Conservation (phyloP, 1,140 invertebrate species). For the Magallana gigas region DNA sequence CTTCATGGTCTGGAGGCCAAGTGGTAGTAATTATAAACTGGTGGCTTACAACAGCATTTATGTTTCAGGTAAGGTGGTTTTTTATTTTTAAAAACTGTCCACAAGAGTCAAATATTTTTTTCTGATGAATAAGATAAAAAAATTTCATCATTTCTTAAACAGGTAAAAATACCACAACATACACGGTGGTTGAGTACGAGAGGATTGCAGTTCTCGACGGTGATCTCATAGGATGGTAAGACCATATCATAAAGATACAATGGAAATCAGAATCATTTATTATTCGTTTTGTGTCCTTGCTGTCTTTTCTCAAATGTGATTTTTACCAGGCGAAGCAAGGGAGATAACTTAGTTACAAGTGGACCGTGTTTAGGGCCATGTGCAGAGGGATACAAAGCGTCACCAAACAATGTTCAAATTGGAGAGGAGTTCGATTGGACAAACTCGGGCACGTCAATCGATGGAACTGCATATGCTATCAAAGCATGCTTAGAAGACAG, state of each 20-base stretch:
- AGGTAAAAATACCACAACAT: not conserved
- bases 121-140: not conserved
- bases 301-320: not conserved
- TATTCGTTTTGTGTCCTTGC: not conserved
- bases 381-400: not conserved
- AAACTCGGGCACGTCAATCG: not conserved
- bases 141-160: not conserved
- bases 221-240: constrained; percentile 20
- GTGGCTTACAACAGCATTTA: not conserved
- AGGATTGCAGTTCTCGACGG: not conserved
- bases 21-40: not conserved
- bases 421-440: constrained; percentile 5
- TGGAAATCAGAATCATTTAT: too few relatives aligned
- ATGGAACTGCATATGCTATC: not conserved
- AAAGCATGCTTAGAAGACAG: constrained; percentile 20
- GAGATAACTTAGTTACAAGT: not conserved
- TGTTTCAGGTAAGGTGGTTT: not conserved
- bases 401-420: not conserved
- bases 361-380: not conserved
- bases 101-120: not conserved
- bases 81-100: not conserved
- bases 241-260: not conserved
- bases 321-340: not conserved
- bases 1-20: constrained; percentile 8
- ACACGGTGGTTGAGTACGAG: constrained; percentile 7